Conservation (phyloP, 2,797 vertebrate species). For the Esox masquinongy region DNA sequence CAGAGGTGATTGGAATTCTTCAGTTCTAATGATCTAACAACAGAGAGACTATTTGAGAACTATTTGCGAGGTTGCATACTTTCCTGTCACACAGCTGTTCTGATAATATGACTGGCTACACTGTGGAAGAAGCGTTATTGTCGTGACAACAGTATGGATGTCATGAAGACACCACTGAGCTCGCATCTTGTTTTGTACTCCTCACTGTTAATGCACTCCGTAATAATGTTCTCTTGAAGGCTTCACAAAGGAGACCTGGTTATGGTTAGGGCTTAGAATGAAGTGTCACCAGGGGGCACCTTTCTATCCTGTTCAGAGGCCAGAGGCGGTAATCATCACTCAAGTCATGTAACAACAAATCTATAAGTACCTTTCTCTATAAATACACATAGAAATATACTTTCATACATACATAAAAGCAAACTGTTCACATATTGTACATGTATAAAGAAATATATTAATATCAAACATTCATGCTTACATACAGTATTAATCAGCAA, state of each 20-base stretch:
- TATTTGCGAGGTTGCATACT: not conserved
- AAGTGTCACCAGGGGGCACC: conserved; percentile 60
- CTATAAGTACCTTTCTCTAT: conserved; percentile 58
- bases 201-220: not conserved
- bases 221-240: not conserved
- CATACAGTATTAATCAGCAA: conserved; percentile 69
- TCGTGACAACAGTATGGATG: not conserved
- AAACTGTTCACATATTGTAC: conserved; percentile 70
- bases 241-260: not conserved
- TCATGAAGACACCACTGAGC: not conserved
- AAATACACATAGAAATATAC: conserved; percentile 75
- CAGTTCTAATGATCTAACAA: not conserved
- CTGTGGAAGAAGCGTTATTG: not conserved
- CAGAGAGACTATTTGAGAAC: not conserved
- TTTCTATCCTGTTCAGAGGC: conserved; percentile 49
- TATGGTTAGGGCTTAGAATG: not conserved
- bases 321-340: conserved; percentile 60
- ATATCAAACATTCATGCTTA: conserved; percentile 76
- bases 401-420: conserved; percentile 68
- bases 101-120: not conserved
- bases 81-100: not conserved
- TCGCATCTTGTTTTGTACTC: not conserved
- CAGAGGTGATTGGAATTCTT: conserved; percentile 1
- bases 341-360: conserved; percentile 47
- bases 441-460: conserved; percentile 80